Conservation (phyloP, 37 sponge, comb jelly and placozoan species). For the Hormiphora californensis region DNA sequence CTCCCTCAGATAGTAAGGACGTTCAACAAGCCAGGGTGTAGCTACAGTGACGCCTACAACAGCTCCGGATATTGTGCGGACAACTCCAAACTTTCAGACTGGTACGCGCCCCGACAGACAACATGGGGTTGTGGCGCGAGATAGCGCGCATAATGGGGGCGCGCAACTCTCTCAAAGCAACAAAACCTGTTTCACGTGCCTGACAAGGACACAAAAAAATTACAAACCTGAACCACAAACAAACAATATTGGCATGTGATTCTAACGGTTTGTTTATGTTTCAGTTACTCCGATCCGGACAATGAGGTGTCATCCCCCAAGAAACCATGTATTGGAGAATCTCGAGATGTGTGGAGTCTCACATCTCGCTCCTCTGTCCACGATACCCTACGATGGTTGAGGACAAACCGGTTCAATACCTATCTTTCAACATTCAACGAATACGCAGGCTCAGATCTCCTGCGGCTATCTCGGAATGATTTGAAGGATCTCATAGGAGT, state of each 20-base stretch:
- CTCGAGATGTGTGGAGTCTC: neutral
- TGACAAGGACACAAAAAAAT: too few relatives aligned
- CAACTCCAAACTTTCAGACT: constrained; percentile 16
- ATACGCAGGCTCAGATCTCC: constrained; percentile 2
- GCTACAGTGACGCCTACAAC: constrained; percentile 16
- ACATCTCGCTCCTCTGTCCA: constrained; percentile 10
- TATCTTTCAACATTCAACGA: constrained; percentile 18
- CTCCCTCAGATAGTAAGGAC: constrained; percentile 6
- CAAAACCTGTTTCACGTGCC: too few relatives aligned
- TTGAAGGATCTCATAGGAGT: constrained; percentile 1
- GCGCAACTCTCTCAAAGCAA: too few relatives aligned
- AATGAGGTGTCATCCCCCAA: neutral
- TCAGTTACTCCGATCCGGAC: constrained; percentile 9
- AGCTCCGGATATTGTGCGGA: neutral
- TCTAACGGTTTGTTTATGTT: too few relatives aligned
- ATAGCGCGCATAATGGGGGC: too few relatives aligned
- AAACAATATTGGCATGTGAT: too few relatives aligned
- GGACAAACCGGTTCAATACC: constrained; percentile 15
- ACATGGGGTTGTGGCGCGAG: too few relatives aligned
- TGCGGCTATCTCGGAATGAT: constrained; percentile 32
- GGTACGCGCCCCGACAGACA: too few relatives aligned
- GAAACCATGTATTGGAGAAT: constrained; percentile 37
- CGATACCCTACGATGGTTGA: constrained; percentile 12
- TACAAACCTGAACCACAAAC: too few relatives aligned
- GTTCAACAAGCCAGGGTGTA: neutral